Conservation (phyloP, 2,113 vertebrate genomes). For the Sinocyclocheilus maitianheensis region DNA sequence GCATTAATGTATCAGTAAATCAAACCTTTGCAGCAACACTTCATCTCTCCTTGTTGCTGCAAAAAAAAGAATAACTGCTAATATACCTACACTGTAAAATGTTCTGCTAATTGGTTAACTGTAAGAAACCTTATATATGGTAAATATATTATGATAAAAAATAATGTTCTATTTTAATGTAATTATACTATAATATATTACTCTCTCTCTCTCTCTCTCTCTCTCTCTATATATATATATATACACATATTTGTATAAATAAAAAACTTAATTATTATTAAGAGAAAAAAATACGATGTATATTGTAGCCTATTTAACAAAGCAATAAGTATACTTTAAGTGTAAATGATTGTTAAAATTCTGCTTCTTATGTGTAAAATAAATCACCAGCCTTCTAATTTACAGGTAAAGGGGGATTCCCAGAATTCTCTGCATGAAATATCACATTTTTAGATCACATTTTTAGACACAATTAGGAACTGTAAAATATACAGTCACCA, state of each 20-base stretch:
- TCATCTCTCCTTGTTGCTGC: no score
- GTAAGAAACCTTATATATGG: no score
- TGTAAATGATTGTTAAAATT: background rate
- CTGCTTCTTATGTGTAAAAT: background rate
- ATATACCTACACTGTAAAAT: no score
- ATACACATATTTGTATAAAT: no score
- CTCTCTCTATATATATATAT: no score
- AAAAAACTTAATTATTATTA: background rate
- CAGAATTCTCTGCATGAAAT: background rate
- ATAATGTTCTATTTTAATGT: no score
- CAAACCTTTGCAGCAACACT: background rate
- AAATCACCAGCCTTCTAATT: background rate
- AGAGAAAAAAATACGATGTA: background rate
- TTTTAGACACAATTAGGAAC: no score
- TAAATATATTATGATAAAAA: no score
- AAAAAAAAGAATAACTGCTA: no score
- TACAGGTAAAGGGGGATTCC: background rate
- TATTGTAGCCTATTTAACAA: background rate
- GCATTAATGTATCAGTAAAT: background rate
- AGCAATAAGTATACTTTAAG: background rate
- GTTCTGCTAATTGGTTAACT: no score
- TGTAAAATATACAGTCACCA: background rate
- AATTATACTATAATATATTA: no score
- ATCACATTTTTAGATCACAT: background rate
- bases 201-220: no score